phyloP scores from a whole-genome alignment of 2,113 vertebrate genomes.

The Pomatorhinus ruficollis region DNA sequence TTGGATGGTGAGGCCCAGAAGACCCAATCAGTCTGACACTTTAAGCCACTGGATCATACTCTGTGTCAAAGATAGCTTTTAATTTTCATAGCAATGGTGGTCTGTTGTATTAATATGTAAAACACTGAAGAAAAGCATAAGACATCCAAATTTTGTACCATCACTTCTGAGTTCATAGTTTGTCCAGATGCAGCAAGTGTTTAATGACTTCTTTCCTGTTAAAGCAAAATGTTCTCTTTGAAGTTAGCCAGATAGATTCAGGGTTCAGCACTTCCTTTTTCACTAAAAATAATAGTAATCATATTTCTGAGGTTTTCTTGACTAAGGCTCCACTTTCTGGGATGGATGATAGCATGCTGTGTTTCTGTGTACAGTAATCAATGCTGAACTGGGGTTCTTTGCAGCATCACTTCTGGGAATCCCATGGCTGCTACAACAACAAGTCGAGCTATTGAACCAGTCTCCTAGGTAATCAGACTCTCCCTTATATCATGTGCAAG shows the following conservation, averaged over 20 bases:
- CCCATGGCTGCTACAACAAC: constrained; percentile 16
- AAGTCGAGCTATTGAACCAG: background rate
- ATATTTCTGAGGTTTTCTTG: background rate
- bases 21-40: background rate
- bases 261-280: background rate
- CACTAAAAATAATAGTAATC: background rate
- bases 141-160: background rate
- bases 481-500: background rate
- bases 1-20: background rate
- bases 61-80: background rate
- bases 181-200: background rate
- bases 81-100: background rate
- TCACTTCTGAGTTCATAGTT: background rate
- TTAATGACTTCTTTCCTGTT: background rate
- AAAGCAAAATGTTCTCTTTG: background rate
- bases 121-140: background rate
- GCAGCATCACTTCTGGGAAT: background rate
- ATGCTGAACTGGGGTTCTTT: constrained; percentile 24
- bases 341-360: background rate
- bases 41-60: background rate
- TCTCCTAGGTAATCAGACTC: constrained; percentile 45
- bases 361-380: constrained; percentile 5
- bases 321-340: background rate
- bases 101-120: background rate
- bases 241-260: background rate